Evolutionary conservation across 2,797 vertebrate genomes (phyloP).

Genomic region (Staurois parvus): DNA sequence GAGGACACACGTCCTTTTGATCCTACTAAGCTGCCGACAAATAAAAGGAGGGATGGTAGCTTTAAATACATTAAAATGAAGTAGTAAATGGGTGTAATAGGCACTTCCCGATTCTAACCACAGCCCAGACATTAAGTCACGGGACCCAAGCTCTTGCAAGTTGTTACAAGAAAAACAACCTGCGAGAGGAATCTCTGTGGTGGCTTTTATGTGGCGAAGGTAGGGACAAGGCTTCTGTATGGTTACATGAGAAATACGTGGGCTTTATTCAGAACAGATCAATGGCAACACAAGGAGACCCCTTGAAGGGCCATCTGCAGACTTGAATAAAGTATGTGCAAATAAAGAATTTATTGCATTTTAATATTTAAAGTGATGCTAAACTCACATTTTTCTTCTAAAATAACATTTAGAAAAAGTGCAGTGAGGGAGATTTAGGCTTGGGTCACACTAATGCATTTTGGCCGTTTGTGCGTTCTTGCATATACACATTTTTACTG

Average conservation of each 20-base stretch:
- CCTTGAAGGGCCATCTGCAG: no score
- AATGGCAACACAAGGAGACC: not conserved
- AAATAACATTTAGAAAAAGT: no score
- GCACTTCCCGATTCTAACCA: constrained; percentile 12
- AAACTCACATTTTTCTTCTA: no score
- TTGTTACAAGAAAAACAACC: constrained; percentile 10
- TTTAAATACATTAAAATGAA: not conserved
- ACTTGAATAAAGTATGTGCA: no score
- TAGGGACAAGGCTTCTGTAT: not conserved
- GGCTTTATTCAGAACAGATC: not conserved
- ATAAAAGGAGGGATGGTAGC: not conserved
- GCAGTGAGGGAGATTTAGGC: no score
- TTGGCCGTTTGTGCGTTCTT: no score
- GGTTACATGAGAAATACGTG: constrained; percentile 3
- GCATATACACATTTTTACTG: no score
- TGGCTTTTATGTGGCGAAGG: constrained; percentile 20
- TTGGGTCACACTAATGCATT: no score
- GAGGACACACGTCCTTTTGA: not conserved
- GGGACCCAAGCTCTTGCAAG: constrained; percentile 13
- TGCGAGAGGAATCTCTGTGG: constrained; percentile 10
- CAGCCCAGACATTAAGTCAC: constrained; percentile 5
- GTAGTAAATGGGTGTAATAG: not conserved
- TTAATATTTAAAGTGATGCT: no score
- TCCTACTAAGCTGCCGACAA: not conserved
- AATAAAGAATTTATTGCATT: no score